Base-by-base conservation (phyloP, 2,888 invertebrate genomes). In the Selenia dentaria region DNA sequence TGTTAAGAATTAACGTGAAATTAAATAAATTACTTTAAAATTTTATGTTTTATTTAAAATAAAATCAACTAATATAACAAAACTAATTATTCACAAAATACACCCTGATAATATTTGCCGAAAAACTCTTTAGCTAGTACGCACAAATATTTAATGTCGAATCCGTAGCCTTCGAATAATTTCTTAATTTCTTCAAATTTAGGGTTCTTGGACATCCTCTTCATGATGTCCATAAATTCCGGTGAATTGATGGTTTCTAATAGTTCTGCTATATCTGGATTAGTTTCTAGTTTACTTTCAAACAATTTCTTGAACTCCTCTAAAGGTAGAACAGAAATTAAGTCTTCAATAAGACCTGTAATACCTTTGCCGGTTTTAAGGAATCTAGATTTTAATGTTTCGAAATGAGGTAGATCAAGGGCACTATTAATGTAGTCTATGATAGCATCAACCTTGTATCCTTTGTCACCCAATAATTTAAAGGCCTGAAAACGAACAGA, bases 221-320 rank as follows among this genome's bases (percentile, higher is more conserved):
- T 63, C 48, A 74, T 36, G 36, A 76, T 75, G 13, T 61, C 62
- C 46, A 66, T 49, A 46, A 76, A 74, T 51, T 75, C 72, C 32
- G 66, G 55, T 1, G 74, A 70, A 38, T 64, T 69, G 6, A 77
- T 54, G 1, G 56, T 66, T 50, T 64, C 62, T 16, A 71, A 62
- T 18, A 76, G 40, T 34, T 70, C 45, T 6, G 59, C 61, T 28
- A 74, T 44, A 49, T 72, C 70, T 9, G 63, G 58, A 13, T 44
- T 62, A 2, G 51, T 67, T 57, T 70, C 54, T 9, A 75, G 45
- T 60, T 75, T 74, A 9, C 33, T 57, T 52, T 75, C 60, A 6
- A 76, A 70, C 18, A 75, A 49, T 31, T 63, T 48, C 44, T 68
- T 73, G 51, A 74, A 64, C 10, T 73, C 68, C 18, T 70, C 64